Base-by-base conservation (phyloP, 1,140 invertebrate species). In the Agrilus planipennis region DNA sequence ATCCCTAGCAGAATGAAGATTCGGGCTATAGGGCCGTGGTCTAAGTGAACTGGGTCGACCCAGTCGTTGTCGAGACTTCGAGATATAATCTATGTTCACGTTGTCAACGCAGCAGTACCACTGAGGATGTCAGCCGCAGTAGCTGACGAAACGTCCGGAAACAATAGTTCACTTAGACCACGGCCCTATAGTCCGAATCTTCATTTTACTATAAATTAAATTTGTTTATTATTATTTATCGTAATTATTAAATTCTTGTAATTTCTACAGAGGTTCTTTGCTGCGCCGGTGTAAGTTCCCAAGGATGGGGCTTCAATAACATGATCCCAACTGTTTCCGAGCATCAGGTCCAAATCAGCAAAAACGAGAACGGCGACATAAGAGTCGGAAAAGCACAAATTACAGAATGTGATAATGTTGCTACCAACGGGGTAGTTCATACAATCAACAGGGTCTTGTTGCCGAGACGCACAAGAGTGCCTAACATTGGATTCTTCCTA, bases 401-500 rank as follows among this genome's bases (percentile, higher is more conserved):
- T 12, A 69, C 64, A 12, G 65, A 70, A 46, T 77, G 75, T 55
- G 73, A 76, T 58, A 58, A 68, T 31, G 58, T 73, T 39, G 69
- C 72, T 30, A 67, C 62, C 10, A 77, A 77, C 55, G 75, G 75
- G 28, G 65, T 77, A 21, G 50, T 77, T 2, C 74, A 77, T 50
- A 67, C 69, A 30, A 66, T 76, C 34, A 73, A 75, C 51, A 63
- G 63, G 46, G 64, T 72, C 27, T 59, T 69, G 22, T 46, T 46
- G 6, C 61, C 54, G n/a, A 53, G 49, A 40, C 34, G 23, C 20
- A 2, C 34, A 7, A 54, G 57, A 30, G 50, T 48, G 20, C 51
- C 18, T 22, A 49, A 49, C 4, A 32, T 42, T 10, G 49, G 50
- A 25, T 58, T 55, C 53, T 67, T 51, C 54, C 55, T 54, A 47